These are phyloP conservation scores for Alethe diademata DNA, from an alignment of 2,113 vertebrate species.

Conservation along the genomic window DNA sequence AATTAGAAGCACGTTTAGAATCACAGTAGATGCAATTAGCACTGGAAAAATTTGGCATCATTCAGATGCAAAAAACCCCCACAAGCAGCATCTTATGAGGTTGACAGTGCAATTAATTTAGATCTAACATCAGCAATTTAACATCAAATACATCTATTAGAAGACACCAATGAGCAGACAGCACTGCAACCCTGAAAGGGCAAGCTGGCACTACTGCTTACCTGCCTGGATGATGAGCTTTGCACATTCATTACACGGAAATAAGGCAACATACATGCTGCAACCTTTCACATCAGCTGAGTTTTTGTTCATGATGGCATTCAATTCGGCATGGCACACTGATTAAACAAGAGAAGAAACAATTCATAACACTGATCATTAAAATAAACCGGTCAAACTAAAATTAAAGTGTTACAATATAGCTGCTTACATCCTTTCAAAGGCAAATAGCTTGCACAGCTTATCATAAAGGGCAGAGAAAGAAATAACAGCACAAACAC, in stretches of 20 bases:
- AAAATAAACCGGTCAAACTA: slow-evolving; percentile 30
- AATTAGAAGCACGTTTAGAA: slow-evolving; percentile 78
- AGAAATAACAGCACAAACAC: slow-evolving; percentile 26
- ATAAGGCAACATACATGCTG: slow-evolving; percentile 92
- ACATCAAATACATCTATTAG: slow-evolving; percentile 51
- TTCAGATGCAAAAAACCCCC: slow-evolving; percentile 44
- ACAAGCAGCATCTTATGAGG: slow-evolving; percentile 62
- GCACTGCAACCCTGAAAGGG: slow-evolving; percentile 34
- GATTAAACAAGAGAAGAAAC: background rate
- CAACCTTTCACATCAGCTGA: slow-evolving; percentile 93
- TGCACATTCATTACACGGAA: slow-evolving; percentile 98
- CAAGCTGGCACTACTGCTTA: slow-evolving; percentile 63
- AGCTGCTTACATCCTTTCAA: slow-evolving; percentile 40
- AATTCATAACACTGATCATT: slow-evolving; percentile 15
- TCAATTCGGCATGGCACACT: slow-evolving; percentile 97
- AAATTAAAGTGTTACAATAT: slow-evolving; percentile 37
- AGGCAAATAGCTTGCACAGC: slow-evolving; percentile 44
- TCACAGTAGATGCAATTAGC: slow-evolving; percentile 79
- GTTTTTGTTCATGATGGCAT: slow-evolving; percentile 99
- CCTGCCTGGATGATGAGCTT: slow-evolving; percentile 98
- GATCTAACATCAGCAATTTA: slow-evolving; percentile 64
- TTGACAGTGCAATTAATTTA: slow-evolving; percentile 76
- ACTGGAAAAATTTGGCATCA: slow-evolving; percentile 71
- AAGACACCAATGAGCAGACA: slow-evolving; percentile 22
- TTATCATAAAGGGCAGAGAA: slow-evolving; percentile 26